A percentile compares a stretch with the other conserved stretches of the same genome.
These are phyloP conservation scores for Okamejei kenojei DNA, from an alignment of 2,797 vertebrate genomes.

Conservation along the genomic window DNA sequence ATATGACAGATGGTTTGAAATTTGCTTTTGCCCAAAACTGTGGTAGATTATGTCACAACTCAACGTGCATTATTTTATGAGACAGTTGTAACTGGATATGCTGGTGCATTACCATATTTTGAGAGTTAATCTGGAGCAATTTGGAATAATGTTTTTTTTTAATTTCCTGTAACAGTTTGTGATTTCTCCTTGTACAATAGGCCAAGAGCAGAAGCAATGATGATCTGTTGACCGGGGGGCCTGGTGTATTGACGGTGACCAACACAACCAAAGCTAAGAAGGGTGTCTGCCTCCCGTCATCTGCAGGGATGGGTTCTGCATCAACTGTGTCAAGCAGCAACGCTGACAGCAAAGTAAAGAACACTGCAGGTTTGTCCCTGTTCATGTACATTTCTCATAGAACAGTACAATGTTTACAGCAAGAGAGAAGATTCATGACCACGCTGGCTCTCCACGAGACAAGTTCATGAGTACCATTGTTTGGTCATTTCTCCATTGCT, in stretches of 20 bases:
- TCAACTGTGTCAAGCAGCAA: conserved; percentile 52
- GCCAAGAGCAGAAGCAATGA: conserved; percentile 66
- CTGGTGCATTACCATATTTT: background rate
- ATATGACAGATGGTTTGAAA: no score
- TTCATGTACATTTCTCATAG: background rate
- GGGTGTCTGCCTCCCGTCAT: conserved; percentile 48
- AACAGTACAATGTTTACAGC: background rate
- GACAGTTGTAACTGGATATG: background rate
- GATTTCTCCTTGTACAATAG: conserved; percentile 32
- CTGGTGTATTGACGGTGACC: conserved; percentile 66
- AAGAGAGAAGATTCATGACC: background rate
- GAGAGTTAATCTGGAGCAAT: background rate
- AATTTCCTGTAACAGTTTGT: background rate
- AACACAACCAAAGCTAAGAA: conserved; percentile 77
- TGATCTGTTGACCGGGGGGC: conserved; percentile 82
- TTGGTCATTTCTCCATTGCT: background rate
- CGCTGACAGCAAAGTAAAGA: conserved; percentile 70
- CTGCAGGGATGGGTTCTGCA: conserved; percentile 48
- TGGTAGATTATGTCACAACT: background rate
- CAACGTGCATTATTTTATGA: background rate
- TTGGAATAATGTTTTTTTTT: background rate
- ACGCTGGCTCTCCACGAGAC: background rate
- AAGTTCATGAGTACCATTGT: background rate
- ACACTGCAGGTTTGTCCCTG: conserved; percentile 58
- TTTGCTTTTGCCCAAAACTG: background rate